Evolutionary conservation across 2,888 invertebrate genomes (phyloP).

Genomic region (Clistopyga incitator): DNA sequence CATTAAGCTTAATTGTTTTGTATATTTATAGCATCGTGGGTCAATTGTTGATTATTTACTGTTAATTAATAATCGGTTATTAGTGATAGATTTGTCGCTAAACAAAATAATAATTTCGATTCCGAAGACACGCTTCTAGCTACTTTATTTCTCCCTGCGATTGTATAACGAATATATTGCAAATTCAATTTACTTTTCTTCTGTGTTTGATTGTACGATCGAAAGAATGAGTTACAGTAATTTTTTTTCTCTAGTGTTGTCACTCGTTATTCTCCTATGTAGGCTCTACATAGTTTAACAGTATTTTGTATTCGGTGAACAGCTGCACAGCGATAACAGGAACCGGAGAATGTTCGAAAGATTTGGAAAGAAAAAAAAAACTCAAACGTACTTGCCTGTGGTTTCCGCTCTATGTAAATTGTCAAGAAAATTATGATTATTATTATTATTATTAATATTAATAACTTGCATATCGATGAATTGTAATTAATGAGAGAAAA

Average conservation of each 20-base stretch:
- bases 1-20: conserved; percentile 67
- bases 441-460: conserved; percentile 44
- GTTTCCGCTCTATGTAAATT: conserved; percentile 48
- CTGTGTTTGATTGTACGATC: conserved; percentile 19
- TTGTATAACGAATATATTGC: conserved; percentile 2
- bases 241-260: conserved; percentile 29
- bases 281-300: conserved; percentile 40
- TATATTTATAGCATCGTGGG: conserved; percentile 70
- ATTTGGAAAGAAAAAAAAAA: background rate
- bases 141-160: conserved; percentile 7
- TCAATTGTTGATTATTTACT: conserved; percentile 68
- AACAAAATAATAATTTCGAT: conserved; percentile 20
- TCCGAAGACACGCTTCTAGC: conserved; percentile 3
- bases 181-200: background rate
- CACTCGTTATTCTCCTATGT: conserved; percentile 27
- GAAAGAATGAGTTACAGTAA: conserved; percentile 26
- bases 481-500: conserved; percentile 57
- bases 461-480: conserved; percentile 53
- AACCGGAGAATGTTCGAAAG: background rate
- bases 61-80: conserved; percentile 52
- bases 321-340: conserved; percentile 39
- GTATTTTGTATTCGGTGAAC: conserved; percentile 29
- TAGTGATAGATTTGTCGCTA: conserved; percentile 28
- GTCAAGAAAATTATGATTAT: conserved; percentile 32
- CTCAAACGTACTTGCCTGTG: conserved; percentile 41